Conservation (phyloP, 2,113 vertebrate genomes). For the Phodopus roborovskii region DNA sequence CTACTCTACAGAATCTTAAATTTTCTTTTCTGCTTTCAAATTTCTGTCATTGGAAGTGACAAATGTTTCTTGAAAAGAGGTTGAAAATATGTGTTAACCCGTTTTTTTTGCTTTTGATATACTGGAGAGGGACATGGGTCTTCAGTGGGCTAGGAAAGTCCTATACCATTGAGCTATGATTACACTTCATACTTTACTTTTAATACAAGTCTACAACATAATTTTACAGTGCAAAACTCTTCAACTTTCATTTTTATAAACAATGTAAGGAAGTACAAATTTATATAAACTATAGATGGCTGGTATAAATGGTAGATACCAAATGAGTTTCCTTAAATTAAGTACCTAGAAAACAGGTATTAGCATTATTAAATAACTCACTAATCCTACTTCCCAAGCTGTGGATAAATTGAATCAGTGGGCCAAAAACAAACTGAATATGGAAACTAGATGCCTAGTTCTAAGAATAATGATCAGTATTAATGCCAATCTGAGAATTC, state of each 20-base stretch:
- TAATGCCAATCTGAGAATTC: conserved; percentile 50
- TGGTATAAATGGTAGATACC: conserved; percentile 17
- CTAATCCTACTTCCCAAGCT: not conserved
- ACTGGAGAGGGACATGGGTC: not conserved
- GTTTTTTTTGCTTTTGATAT: not conserved
- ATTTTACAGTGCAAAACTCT: conserved; percentile 56
- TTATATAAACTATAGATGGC: not conserved
- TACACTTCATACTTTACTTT: not conserved
- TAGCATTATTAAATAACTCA: conserved; percentile 60
- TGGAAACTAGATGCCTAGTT: conserved; percentile 66
- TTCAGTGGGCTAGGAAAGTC: not conserved
- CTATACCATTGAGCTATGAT: not conserved
- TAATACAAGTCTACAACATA: conserved; percentile 16
- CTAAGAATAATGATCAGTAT: conserved; percentile 61
- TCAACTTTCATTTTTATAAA: conserved; percentile 58
- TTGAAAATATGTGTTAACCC: conserved; percentile 43
- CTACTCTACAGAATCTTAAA: not conserved
- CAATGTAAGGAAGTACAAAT: conserved; percentile 52
- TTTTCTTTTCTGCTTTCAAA: rapidly evolving
- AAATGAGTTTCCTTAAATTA: conserved; percentile 50
- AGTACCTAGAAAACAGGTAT: conserved; percentile 55
- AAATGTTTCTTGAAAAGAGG: conserved; percentile 62
- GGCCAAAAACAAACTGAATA: conserved; percentile 44
- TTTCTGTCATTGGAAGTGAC: conserved; percentile 26
- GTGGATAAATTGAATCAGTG: conserved; percentile 21